These are phyloP conservation scores for Cygnus atratus DNA, from an alignment of 2,113 vertebrate genomes.

Conservation along the genomic window DNA sequence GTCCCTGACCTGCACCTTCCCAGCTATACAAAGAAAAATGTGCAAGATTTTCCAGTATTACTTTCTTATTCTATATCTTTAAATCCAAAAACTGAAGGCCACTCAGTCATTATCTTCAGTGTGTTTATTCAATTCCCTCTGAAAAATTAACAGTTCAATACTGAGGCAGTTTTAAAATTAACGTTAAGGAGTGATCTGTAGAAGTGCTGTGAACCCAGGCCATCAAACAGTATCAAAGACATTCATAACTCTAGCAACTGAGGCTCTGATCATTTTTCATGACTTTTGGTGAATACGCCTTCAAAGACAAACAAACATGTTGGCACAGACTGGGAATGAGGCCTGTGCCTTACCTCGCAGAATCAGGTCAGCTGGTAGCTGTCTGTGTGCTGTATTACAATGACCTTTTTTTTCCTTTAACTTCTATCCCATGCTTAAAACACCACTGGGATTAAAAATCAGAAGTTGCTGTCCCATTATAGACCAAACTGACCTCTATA, in stretches of 20 bases:
- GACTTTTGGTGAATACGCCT: background rate
- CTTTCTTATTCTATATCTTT: background rate
- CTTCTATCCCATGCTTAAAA: constrained; percentile 8
- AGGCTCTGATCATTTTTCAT: background rate
- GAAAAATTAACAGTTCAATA: background rate
- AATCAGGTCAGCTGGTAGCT: constrained; percentile 51
- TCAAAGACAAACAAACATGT: background rate
- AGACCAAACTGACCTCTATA: constrained; percentile 42
- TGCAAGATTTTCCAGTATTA: background rate
- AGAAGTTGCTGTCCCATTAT: constrained; percentile 51
- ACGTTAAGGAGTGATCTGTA: background rate
- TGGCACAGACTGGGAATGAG: background rate
- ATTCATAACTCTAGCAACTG: background rate
- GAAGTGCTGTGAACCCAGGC: background rate
- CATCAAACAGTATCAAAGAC: background rate
- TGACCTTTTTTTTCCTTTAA: background rate
- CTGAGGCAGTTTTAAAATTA: background rate
- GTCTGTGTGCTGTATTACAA: constrained; percentile 1
- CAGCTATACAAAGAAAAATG: background rate
- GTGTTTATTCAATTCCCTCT: background rate
- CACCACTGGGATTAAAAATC: constrained; percentile 49
- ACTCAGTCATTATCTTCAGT: background rate
- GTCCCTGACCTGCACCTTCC: background rate
- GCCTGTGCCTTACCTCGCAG: background rate
- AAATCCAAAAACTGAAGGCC: background rate